Percentiles rank a stretch among this genome's conserved stretches.
Conservation (phyloP, 2,888 invertebrate species). For the Drosophila fulvimacula region DNA sequence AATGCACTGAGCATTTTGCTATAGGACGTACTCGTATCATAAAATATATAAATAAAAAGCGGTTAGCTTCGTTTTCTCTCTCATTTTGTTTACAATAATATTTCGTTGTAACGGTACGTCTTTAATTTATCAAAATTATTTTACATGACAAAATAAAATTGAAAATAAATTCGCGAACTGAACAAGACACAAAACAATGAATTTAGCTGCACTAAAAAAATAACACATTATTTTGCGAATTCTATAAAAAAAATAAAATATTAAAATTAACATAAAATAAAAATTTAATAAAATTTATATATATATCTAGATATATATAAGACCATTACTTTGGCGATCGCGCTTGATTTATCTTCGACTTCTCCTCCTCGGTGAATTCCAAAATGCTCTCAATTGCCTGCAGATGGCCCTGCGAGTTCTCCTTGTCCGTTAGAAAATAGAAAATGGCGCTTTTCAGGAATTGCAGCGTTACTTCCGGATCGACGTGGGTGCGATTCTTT, state of each 20-base stretch:
- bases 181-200: conserved; percentile 58
- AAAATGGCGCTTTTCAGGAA: conserved; percentile 97
- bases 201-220: conserved; percentile 69
- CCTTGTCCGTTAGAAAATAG: conserved; percentile 95
- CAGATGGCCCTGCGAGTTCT: conserved; percentile 94
- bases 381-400: conserved; percentile 95
- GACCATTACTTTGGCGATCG: conserved; percentile 85
- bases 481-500: conserved; percentile 90
- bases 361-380: conserved; percentile 93
- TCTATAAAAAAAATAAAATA: conserved; percentile 7
- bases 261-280: not conserved
- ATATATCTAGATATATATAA: not conserved
- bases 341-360: conserved; percentile 91
- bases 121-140: conserved; percentile 79
- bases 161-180: conserved; percentile 69
- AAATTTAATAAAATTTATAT: conserved; percentile 4
- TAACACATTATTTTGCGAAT: conserved; percentile 67
- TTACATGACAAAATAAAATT: conserved; percentile 76
- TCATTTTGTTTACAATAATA: conserved; percentile 52
- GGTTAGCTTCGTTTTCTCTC: conserved; percentile 8
- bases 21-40: conserved; percentile 64
- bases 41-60: conserved; percentile 52
- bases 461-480: conserved; percentile 96
- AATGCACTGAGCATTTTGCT: conserved; percentile 23
- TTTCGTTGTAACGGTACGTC: conserved; percentile 41